Evolutionary conservation across 1,140 invertebrate genomes (phyloP), one percentile per base, ranked within the genome.

Genomic region (Heliconius eleuchia): DNA sequence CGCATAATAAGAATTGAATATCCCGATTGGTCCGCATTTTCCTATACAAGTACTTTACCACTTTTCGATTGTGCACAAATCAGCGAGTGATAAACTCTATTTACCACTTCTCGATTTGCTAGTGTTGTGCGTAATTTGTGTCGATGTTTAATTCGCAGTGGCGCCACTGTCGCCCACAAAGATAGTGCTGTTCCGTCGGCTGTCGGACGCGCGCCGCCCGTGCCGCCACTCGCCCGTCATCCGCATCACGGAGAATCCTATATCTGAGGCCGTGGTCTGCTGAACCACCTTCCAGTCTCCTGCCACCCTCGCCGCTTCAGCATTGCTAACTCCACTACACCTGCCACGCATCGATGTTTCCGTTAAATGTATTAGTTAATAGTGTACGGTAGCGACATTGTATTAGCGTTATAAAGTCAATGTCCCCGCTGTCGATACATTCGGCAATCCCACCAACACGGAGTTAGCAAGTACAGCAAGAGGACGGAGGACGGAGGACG

Each of bases 221-320:
- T 96, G 95, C 84, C 95, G 95, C 84, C 96, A 95, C 81, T 95
- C 95, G 81, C 95, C 96, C 66, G 95, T 96, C 84, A 97, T 97
- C 89, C 96, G 96, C 91, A 97, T 97, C 90, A 97, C 96, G 75
- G 97, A 97, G 92, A 97, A 97, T 91, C 97, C 97, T 57, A 97
- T 97, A 91, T 97, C 97, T 81, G 96, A 96, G 86, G 96, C 96
- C 13, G 96, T 97, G 73, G 96, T 96, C 84, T 97, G 96, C 93
- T 97, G 97, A 96, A 23, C 39, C n/a, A 11, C 71, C 52, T 23
- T 57, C 77, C 52, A 46, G 23, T 55, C 57, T 78, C 52, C 55
- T 57, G 52, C 74, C 42, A 34, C 27, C 7, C 13, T 50, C 42
- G 19, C 27, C 60, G 60, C 60, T 66, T 66, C 60, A 57, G 60